A percentile compares a stretch with the other conserved stretches of the same genome.
Conservation (phyloP, 2,113 vertebrate genomes). For the Aptenodytes forsteri region DNA sequence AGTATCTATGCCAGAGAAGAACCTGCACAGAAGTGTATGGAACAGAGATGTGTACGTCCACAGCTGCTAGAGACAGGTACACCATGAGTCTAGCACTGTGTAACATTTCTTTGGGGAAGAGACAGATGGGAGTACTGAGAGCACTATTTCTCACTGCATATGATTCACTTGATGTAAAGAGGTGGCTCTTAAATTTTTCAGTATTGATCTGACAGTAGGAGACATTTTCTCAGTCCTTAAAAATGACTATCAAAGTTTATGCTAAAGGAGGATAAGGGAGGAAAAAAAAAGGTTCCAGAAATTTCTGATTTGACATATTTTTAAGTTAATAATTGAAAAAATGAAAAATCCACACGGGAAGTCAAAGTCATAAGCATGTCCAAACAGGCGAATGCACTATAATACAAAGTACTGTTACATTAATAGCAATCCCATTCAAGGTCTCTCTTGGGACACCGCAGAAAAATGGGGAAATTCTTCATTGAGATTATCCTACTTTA, state of each 20-base stretch:
- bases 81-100: not conserved
- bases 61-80: not conserved
- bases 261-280: not conserved
- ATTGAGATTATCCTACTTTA: not conserved
- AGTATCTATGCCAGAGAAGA: not conserved
- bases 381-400: conserved; percentile 36
- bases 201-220: not conserved
- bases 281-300: not conserved
- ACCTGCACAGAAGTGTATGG: not conserved
- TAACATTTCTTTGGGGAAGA: not conserved
- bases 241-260: not conserved
- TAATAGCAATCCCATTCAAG: not conserved
- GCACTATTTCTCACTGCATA: conserved; percentile 22
- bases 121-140: not conserved
- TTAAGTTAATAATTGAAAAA: not conserved
- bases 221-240: not conserved
- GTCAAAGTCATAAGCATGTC: not conserved
- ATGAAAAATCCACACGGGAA: not conserved
- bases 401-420: not conserved
- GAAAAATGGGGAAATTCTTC: not conserved
- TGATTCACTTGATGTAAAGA: not conserved
- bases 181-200: not conserved
- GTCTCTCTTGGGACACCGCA: not conserved
- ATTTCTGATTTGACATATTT: not conserved
- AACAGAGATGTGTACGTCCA: not conserved